Evolutionary conservation across 2,797 vertebrate genomes (phyloP).

Genomic region (Manis pentadactyla): DNA sequence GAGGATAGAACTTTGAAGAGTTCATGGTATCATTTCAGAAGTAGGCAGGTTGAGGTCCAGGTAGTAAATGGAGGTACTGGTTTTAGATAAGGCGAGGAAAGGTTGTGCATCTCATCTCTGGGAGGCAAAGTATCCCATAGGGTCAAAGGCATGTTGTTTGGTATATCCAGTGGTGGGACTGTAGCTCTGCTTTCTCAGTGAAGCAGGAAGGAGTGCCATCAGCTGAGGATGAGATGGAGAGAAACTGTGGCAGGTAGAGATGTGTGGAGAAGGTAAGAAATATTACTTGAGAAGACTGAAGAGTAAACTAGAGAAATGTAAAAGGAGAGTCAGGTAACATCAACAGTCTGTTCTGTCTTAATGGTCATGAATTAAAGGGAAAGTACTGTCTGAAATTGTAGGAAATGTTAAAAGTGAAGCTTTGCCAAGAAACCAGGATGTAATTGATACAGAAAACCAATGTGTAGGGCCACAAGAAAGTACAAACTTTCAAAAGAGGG

Average conservation of each 20-base stretch:
- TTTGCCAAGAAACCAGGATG: background rate
- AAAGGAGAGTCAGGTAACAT: background rate
- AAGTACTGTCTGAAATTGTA: background rate
- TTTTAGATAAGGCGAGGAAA: background rate
- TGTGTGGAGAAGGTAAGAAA: background rate
- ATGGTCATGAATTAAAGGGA: background rate
- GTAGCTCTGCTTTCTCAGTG: background rate
- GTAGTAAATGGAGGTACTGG: background rate
- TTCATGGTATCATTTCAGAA: background rate
- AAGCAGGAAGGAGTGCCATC: background rate
- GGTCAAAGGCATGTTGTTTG: background rate
- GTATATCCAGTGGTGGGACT: background rate
- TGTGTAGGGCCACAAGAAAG: background rate
- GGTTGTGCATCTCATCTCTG: background rate
- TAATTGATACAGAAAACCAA: background rate
- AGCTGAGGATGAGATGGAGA: background rate
- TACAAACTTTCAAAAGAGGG: background rate
- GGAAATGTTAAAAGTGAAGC: background rate
- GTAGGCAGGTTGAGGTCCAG: background rate
- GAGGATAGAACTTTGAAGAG: background rate
- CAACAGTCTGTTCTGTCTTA: background rate
- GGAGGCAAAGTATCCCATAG: background rate
- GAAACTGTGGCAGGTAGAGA: background rate
- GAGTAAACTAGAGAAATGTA: background rate
- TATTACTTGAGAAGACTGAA: background rate